A percentile compares a stretch with the other conserved stretches of the same genome.
These are phyloP conservation scores for Scartelaos histophorus DNA, from an alignment of 2,113 vertebrate genomes.

Conservation along the genomic window DNA sequence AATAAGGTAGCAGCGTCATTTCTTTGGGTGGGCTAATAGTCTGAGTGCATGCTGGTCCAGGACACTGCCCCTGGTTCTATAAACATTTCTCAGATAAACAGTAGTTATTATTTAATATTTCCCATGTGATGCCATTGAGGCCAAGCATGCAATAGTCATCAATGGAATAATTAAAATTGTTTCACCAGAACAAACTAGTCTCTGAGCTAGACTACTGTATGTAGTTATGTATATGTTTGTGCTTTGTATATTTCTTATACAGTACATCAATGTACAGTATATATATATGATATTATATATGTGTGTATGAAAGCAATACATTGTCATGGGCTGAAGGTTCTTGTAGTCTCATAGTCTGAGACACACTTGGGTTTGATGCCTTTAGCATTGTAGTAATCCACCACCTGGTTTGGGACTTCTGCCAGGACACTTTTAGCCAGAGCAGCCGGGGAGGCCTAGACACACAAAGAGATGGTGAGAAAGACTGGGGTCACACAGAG, in stretches of 20 bases:
- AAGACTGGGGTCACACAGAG: conserved; percentile 46
- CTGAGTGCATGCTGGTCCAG: conserved; percentile 91
- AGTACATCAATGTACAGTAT: conserved; percentile 48
- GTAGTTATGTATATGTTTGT: conserved; percentile 52
- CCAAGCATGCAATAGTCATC: conserved; percentile 89
- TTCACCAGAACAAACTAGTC: conserved; percentile 85
- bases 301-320: conserved; percentile 56
- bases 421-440: conserved; percentile 97
- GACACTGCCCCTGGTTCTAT: conserved; percentile 79
- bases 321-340: conserved; percentile 91
- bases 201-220: conserved; percentile 71
- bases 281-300: conserved; percentile 54
- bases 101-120: conserved; percentile 70
- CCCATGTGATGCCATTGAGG: conserved; percentile 80
- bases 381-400: conserved; percentile 99
- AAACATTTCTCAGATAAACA: conserved; percentile 85
- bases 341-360: conserved; percentile 94
- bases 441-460: conserved; percentile 94
- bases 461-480: conserved; percentile 55
- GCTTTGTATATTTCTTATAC: conserved; percentile 55
- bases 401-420: conserved; percentile 98
- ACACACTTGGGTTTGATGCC: conserved; percentile 96
- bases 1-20: conserved; percentile 75
- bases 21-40: conserved; percentile 49
- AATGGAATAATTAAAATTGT: conserved; percentile 77